phyloP scores from a whole-genome alignment of 2,113 vertebrate genomes.

The Pagrus major region DNA sequence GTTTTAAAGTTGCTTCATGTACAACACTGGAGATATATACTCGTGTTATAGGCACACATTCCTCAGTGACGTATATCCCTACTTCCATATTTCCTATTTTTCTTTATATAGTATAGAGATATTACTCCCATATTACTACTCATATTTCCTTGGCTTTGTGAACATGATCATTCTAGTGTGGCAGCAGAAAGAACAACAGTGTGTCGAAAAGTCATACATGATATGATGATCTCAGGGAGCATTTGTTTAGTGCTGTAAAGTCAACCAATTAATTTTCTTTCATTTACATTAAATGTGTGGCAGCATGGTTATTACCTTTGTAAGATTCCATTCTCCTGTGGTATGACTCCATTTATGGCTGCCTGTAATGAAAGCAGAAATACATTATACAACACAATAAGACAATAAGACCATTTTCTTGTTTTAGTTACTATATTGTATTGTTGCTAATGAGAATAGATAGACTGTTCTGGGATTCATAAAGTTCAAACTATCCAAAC shows the following conservation, averaged over 20 bases:
- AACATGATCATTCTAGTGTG: background rate
- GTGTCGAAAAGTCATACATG: background rate
- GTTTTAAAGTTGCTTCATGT: background rate
- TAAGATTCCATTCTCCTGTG: constrained; percentile 98
- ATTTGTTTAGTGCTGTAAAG: background rate
- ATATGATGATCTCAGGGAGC: background rate
- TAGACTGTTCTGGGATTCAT: background rate
- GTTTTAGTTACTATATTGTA: background rate
- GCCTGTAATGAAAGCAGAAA: constrained; percentile 86
- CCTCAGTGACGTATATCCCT: background rate
- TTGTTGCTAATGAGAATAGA: background rate
- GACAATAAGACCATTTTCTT: background rate
- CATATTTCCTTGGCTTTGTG: background rate
- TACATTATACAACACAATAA: background rate
- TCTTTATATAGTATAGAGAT: no score
- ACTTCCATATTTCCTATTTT: no score
- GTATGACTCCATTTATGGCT: constrained; percentile 99
- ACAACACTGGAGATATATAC: background rate
- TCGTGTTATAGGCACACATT: background rate
- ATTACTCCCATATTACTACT: no score
- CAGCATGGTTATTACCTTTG: constrained; percentile 88
- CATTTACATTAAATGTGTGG: background rate
- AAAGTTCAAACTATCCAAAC: background rate
- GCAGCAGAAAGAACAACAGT: background rate
- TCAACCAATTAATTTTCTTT: background rate